Evolutionary conservation across 1,140 invertebrate genomes (phyloP).

Genomic region (Bombus vancouverensis): DNA sequence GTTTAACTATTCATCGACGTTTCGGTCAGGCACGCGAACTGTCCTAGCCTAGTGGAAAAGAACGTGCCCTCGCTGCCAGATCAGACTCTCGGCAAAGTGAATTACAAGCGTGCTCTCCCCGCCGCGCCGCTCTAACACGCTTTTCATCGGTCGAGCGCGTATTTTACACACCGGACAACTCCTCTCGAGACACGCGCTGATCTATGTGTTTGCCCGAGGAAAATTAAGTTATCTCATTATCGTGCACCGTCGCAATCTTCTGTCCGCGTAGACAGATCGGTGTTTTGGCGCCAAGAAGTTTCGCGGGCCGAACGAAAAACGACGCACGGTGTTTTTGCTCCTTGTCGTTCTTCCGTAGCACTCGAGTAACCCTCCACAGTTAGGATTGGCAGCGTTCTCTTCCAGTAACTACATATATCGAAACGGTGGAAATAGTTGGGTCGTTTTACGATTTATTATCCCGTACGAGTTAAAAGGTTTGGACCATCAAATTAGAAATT

Average conservation of each 20-base stretch:
- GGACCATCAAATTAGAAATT: too few relatives aligned
- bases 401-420: background rate
- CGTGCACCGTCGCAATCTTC: slow-evolving; percentile 33
- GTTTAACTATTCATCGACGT: slow-evolving; percentile 44
- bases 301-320: slow-evolving; percentile 28
- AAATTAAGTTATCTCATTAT: slow-evolving; percentile 71
- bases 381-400: background rate
- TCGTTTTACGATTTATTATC: background rate
- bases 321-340: background rate
- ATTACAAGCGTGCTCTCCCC: slow-evolving; percentile 45
- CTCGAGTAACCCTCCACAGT: background rate
- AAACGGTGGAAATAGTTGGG: background rate
- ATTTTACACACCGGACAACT: slow-evolving; percentile 51
- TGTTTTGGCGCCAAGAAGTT: slow-evolving; percentile 64
- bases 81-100: slow-evolving; percentile 52
- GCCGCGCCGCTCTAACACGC: slow-evolving; percentile 28
- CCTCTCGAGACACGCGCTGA: slow-evolving; percentile 29
- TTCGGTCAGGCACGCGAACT: slow-evolving; percentile 2
- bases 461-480: background rate
- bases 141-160: slow-evolving; percentile 51
- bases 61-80: slow-evolving; percentile 13
- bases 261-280: slow-evolving; percentile 16
- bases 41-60: background rate
- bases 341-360: background rate
- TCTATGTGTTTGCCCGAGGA: slow-evolving; percentile 66